phyloP scores from a whole-genome alignment of 30 jellyfish, hydroid and myxozoan species.

The Catostylus mosaicus region DNA sequence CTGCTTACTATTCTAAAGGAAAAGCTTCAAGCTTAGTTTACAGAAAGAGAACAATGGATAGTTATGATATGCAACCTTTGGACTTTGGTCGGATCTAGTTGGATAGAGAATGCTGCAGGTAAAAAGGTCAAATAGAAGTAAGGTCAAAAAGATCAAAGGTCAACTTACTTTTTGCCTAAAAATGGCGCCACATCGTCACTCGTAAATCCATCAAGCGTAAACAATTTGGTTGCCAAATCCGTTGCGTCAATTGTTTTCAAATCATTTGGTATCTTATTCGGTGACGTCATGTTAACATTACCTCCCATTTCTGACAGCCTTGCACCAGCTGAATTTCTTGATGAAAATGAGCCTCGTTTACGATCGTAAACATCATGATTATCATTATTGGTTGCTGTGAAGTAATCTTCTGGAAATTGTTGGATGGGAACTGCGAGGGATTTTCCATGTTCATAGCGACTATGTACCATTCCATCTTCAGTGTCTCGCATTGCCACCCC shows the following conservation, averaged over 20 bases:
- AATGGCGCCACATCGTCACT: slow-evolving; percentile 93
- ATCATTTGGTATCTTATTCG: slow-evolving; percentile 43
- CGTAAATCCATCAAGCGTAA: slow-evolving; percentile 86
- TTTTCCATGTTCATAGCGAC: slow-evolving; percentile 67
- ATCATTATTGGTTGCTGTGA: background rate
- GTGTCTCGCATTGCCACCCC: slow-evolving; percentile 51
- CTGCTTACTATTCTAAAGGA: no score
- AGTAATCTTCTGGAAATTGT: slow-evolving; percentile 36
- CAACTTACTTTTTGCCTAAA: slow-evolving; percentile 94
- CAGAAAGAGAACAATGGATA: no score
- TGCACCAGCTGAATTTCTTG: slow-evolving; percentile 34
- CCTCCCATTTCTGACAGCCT: slow-evolving; percentile 24
- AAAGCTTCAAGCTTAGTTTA: no score
- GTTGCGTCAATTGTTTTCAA: slow-evolving; percentile 72
- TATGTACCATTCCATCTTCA: slow-evolving; percentile 61
- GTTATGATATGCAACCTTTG: no score
- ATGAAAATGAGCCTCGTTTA: slow-evolving; percentile 37
- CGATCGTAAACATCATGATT: slow-evolving; percentile 5
- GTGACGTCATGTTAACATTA: slow-evolving; percentile 1
- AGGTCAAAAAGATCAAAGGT: background rate
- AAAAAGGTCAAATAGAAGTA: no score
- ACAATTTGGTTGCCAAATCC: slow-evolving; percentile 88
- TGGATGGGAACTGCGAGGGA: slow-evolving; percentile 60
- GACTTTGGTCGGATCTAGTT: no score
- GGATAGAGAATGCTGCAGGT: no score